Evolutionary conservation across 2,797 vertebrate species (phyloP).

Genomic region (Alectoris magna): DNA sequence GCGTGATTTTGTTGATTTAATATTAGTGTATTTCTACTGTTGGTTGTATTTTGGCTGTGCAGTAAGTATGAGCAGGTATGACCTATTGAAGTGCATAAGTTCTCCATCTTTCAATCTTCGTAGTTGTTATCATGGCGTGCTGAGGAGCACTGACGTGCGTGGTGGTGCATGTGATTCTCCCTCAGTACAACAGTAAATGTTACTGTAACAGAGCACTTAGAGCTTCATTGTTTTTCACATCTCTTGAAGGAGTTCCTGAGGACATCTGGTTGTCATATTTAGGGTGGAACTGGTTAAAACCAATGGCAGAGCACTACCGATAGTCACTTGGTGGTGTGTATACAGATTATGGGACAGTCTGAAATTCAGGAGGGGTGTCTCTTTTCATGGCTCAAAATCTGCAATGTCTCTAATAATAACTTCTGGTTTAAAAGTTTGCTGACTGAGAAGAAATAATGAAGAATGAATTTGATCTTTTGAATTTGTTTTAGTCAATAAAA

Average conservation of each 20-base stretch:
- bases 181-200: background rate
- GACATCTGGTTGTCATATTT: background rate
- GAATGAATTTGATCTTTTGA: background rate
- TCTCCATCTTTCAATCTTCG: background rate
- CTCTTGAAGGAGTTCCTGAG: background rate
- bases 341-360: background rate
- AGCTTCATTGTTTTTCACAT: background rate
- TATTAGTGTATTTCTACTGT: background rate
- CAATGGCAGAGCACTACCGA: background rate
- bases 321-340: background rate
- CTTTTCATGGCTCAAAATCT: background rate
- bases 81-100: background rate
- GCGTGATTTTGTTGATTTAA: background rate
- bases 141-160: background rate
- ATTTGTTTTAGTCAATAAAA: background rate
- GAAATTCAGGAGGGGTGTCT: background rate
- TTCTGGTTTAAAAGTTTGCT: background rate
- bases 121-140: background rate
- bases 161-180: background rate
- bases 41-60: background rate
- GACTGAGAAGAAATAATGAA: background rate
- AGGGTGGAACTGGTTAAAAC: background rate
- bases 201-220: background rate
- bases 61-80: background rate
- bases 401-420: background rate